These are phyloP conservation scores for Chelonus formosanus DNA, from an alignment of 2,888 invertebrate genomes.

Conservation along the genomic window DNA sequence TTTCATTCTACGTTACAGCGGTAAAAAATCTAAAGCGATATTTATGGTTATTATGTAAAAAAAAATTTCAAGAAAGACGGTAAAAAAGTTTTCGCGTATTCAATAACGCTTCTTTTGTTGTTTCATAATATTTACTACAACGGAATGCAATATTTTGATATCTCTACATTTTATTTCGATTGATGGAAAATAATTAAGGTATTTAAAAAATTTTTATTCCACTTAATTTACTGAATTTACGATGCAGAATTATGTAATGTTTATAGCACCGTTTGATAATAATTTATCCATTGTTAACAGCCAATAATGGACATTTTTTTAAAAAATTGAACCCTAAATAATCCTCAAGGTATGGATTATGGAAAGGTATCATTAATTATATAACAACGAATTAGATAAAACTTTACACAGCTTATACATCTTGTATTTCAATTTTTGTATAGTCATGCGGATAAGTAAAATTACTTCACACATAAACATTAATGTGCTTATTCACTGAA, in stretches of 20 bases:
- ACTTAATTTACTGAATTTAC: too few relatives aligned
- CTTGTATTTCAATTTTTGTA: slow-evolving; percentile 40
- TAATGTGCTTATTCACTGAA: slow-evolving; percentile 55
- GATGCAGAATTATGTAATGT: too few relatives aligned
- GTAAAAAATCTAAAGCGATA: slow-evolving; percentile 34
- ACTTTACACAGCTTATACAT: slow-evolving; percentile 48
- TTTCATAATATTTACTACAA: too few relatives aligned
- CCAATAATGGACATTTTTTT: neutral
- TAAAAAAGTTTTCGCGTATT: neutral
- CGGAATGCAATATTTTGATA: too few relatives aligned
- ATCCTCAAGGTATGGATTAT: slow-evolving; percentile 23
- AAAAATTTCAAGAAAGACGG: neutral
- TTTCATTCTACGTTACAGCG: slow-evolving; percentile 20
- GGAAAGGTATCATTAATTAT: slow-evolving; percentile 45
- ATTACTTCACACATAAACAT: slow-evolving; percentile 55
- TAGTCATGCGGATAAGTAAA: slow-evolving; percentile 45
- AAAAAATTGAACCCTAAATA: neutral
- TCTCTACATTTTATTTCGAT: too few relatives aligned
- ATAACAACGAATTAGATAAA: slow-evolving; percentile 48
- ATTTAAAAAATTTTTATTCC: too few relatives aligned
- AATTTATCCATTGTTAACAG: neutral
- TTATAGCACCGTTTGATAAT: neutral
- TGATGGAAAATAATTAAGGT: too few relatives aligned
- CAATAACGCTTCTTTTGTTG: too few relatives aligned
- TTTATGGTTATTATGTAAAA: slow-evolving; percentile 6